These are phyloP conservation scores for Arctia plantaginis DNA, from an alignment of 2,888 invertebrate species.

Conservation along the genomic window DNA sequence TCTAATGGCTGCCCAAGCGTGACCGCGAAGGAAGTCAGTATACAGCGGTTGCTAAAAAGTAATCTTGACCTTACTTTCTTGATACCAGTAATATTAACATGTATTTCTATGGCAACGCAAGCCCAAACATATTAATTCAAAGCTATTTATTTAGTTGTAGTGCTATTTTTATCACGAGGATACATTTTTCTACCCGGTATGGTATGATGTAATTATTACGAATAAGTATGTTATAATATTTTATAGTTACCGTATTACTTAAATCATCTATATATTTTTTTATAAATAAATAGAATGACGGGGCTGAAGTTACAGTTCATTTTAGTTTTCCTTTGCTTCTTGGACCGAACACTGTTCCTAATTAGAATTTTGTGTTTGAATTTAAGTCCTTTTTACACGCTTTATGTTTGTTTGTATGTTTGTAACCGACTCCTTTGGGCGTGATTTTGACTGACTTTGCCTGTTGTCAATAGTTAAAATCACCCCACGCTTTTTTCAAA, in stretches of 20 bases:
- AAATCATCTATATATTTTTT: not conserved
- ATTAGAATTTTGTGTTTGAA: too few relatives aligned
- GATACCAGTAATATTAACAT: constrained; percentile 45
- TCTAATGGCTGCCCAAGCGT: constrained; percentile 48
- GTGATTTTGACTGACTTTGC: too few relatives aligned
- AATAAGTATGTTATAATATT: not conserved
- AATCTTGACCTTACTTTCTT: constrained; percentile 49
- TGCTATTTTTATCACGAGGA: constrained; percentile 9
- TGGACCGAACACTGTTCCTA: not conserved
- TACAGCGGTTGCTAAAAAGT: constrained; percentile 42
- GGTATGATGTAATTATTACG: not conserved
- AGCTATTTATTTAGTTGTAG: not conserved
- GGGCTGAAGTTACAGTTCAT: not conserved
- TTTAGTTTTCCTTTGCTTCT: not conserved
- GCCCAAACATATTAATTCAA: constrained; percentile 39
- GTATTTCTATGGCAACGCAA: constrained; percentile 51
- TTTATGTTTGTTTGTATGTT: too few relatives aligned
- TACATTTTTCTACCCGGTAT: not conserved
- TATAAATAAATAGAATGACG: not conserved
- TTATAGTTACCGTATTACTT: not conserved
- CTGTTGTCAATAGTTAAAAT: too few relatives aligned
- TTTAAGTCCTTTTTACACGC: too few relatives aligned
- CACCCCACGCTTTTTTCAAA: too few relatives aligned
- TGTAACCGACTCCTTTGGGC: too few relatives aligned
- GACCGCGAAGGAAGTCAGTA: constrained; percentile 39